Base-by-base conservation (phyloP, 2,888 invertebrate genomes). In the Cyrtodaria siliqua region DNA sequence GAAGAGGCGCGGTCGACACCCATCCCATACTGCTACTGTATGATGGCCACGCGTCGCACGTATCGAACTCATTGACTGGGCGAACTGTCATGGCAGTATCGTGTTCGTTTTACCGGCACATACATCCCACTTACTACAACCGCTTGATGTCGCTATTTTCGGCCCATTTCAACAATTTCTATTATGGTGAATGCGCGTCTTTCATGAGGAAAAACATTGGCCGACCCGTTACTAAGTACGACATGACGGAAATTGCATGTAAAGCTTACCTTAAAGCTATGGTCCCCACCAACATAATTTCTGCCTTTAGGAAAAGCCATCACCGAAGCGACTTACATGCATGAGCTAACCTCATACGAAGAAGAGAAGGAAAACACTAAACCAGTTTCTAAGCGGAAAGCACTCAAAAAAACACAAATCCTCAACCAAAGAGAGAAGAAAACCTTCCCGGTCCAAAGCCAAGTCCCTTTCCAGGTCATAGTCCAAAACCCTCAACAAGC, bases 101-200 rank as follows among this genome's bases (percentile, higher is more conserved):
- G 14, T 66, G 8, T 71, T 79, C 63, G 57, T 73, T 9, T 38
- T 71, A 14, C 70, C 78, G 8, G 69, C 74, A 14, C 79, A 74
- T 20, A 60, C 56, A 4, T 67, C 63, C 14, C 62, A 74, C 62
- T 1, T 73, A 0, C 42, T 74, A 1, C 70, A 79, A 52, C 74
- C 74, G 1, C 52, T 73, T 14, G 73, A 79, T 57, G 72, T 59
- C 0, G 42, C 55, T n/a, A 27, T 73, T 14, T 78, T 64, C 52
- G 69, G 69, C 2, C 78, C 73, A 4, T 73, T 73, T 24, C 68
- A 78, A n/a, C 26, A 12, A 53, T n/a, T n/a, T n/a, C 44, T 77
- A 77, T 27, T 66, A 77, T 47, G 12, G 27, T 14, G 63, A 70
- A 52, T 59, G 70, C 33, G 18, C 66, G 0, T 0, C 9, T 6